Base-by-base conservation (phyloP, 2,888 invertebrate genomes). In the Terebella lapidaria region DNA sequence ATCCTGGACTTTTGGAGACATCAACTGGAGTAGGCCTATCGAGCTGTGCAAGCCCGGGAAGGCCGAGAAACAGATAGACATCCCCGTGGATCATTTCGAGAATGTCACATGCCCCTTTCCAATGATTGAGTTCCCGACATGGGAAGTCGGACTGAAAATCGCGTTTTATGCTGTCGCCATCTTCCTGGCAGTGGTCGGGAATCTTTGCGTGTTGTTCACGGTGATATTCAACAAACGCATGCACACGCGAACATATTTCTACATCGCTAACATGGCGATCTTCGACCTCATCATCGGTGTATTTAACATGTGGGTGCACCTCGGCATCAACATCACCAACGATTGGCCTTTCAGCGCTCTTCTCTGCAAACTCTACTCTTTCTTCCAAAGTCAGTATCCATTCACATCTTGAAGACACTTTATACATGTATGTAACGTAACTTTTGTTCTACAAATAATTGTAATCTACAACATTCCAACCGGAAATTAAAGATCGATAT, bases 261-360 rank as follows among this genome's bases (percentile, higher is more conserved):
- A 75, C 28, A 69, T 76, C 5, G 57, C 73, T 47, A 76, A 77
- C 55, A 65, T 75, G 51, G 75, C 76, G 0, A 55, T 72, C 4
- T 72, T 73, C 22, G 76, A 76, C 57, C 57, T 76, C 4, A 66
- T 75, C 69, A 74, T 77, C 3, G 74, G 71, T 0, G 51, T 60
- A 0, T 72, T 74, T 61, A 75, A 74, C 57, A 76, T 77, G 76
- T 75, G 75, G 75, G 70, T 74, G 1, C 75, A 76, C 54, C 67
- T 74, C 3, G 74, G 73, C 2, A 72, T 71, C 54, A 70, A 71
- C 56, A 66, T 76, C 26, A 66, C 67, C 0, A 45, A 60, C 3
- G 64, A 70, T 25, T 76, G 72, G 72, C 74, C 74, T 1, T 75
- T 77, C 60, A 72, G 73, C 10, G 56, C 63, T 2, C 63, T 69